Base-by-base conservation (phyloP, 2,113 vertebrate genomes). In the Planiliza haematocheilus region DNA sequence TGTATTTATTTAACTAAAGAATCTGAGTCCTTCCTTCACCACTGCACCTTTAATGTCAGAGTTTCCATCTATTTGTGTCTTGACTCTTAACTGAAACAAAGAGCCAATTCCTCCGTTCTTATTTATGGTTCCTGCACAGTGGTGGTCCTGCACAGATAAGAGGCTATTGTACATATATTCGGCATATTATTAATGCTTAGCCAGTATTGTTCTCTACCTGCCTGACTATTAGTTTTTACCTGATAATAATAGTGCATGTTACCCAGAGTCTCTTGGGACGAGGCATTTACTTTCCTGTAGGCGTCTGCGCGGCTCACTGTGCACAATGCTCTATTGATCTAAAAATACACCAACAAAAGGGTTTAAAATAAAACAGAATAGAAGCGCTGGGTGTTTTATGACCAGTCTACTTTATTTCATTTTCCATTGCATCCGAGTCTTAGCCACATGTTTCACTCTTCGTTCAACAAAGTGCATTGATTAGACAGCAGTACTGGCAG, bases 381-480 rank as follows among this genome's bases (percentile, higher is more conserved):
- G 30, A 62, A 20, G 7, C 46, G 43, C 59, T 59, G 5, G 49
- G 11, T 8, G n/a, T 18, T 48, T 74, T 70, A 58, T 74, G 53
- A 82, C 13, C 48, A 84, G 80, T 73, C 38, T 62, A 80, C 14
- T 93, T 93, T 91, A 91, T 84, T 93, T 74, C 68, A 79, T 75
- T 83, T 85, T 67, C 41, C 13, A 58, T 55, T 83, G 30, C 79
- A 81, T 83, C 77, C 21, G 77, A 66, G 48, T 75, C 77, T 66
- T 60, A 87, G 70, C 76, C 70, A 84, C 77, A 80, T 41, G 43
- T 75, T 83, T 86, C 53, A 64, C n/a, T 76, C 68, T 85, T 85
- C 63, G 73, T 85, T 89, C 68, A 85, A 90, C 81, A 92, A 94
- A 92, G 90, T 93, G 89, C 89, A 92, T 86, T 79, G 70, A 73